Base-by-base conservation (phyloP, 2,113 vertebrate genomes). In the Verasper variegatus region DNA sequence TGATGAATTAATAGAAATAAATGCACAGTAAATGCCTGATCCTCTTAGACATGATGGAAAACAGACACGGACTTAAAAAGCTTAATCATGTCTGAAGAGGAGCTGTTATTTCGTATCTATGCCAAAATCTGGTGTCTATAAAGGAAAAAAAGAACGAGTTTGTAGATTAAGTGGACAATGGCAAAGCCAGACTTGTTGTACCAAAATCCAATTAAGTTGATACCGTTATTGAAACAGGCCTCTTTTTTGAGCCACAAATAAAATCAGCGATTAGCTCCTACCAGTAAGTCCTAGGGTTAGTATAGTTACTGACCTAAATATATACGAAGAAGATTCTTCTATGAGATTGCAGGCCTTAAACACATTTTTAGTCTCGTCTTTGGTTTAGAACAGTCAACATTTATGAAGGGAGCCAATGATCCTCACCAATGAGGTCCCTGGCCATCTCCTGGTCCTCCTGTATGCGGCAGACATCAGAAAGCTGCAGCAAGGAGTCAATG, bases 391-490 rank as follows among this genome's bases (percentile, higher is more conserved):
- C 7, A 20, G 0, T 11, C 47, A 3, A 15, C 47, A n/a, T 57
- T 21, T 12, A 26, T 6, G 5, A 1, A 63, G 56, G 24, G 4
- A 68, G 17, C 5, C 3, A 1, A 1, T 51, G n/a, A 68, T 26
- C 9, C 94, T 96, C 83, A 99, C 98, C 98, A 24, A 98, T 92
- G 2, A 99, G 95, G 73, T 99, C 97, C 13, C 97, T 93, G n/a
- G 98, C 98, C 95, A 97, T 99, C 85, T 99, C 98, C 83, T 99
- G 98, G 68, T 99, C 97, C 68, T 99, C 98, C 83, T 99, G 97
- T 75, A 99, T 96, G 3, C 96, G 96, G 76, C 96, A 99, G 14
- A 98, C 96, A 0, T 99, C 98, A 0, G 98, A 99, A 18, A 99
- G 96, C 92, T 99, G 98, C 81, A 99, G 94, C 7, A 99, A 94